Percentiles rank a stretch among this genome's conserved stretches.
Evolutionary conservation across 2,888 invertebrate species (phyloP).

Genomic region (Drosophila falleni): DNA sequence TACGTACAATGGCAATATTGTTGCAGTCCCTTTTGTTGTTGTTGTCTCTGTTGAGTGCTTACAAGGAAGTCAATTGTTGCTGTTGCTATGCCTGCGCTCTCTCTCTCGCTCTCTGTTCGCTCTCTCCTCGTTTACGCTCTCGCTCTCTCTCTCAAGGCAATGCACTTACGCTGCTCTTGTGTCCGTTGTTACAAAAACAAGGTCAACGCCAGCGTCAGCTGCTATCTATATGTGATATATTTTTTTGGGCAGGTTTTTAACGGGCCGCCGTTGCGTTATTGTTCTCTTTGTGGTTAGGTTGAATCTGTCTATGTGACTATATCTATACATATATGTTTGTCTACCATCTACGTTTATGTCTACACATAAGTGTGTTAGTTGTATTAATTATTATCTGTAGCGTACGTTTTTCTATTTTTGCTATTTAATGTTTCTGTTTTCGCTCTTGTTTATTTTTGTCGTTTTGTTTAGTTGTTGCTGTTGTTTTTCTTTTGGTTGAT

Average conservation of each 20-base stretch:
- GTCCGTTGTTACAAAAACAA: constrained; percentile 56
- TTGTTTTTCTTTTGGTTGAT: constrained; percentile 57
- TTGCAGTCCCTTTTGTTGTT: neutral
- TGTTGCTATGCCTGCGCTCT: constrained; percentile 54
- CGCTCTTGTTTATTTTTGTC: constrained; percentile 15
- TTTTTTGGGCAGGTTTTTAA: constrained; percentile 41
- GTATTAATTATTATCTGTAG: constrained; percentile 51
- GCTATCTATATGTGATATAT: constrained; percentile 35
- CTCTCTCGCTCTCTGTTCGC: constrained; percentile 8
- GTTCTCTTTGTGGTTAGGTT: constrained; percentile 61
- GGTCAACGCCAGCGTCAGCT: constrained; percentile 55
- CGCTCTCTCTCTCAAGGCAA: constrained; percentile 39
- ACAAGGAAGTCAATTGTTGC: constrained; percentile 47
- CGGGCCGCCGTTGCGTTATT: constrained; percentile 15
- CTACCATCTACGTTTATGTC: constrained; percentile 23
- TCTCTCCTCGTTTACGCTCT: neutral
- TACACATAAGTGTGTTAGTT: constrained; percentile 27
- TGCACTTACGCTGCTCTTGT: constrained; percentile 55
- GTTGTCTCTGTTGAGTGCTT: constrained; percentile 19
- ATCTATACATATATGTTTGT: constrained; percentile 22
- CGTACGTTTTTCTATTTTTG: constrained; percentile 37
- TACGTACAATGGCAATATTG: neutral
- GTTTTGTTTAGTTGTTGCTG: constrained; percentile 8
- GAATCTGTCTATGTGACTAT: constrained; percentile 40
- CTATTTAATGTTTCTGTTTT: constrained; percentile 30